These are phyloP conservation scores for Marmota flaviventris DNA, from an alignment of 2,113 vertebrate genomes.

Conservation along the genomic window DNA sequence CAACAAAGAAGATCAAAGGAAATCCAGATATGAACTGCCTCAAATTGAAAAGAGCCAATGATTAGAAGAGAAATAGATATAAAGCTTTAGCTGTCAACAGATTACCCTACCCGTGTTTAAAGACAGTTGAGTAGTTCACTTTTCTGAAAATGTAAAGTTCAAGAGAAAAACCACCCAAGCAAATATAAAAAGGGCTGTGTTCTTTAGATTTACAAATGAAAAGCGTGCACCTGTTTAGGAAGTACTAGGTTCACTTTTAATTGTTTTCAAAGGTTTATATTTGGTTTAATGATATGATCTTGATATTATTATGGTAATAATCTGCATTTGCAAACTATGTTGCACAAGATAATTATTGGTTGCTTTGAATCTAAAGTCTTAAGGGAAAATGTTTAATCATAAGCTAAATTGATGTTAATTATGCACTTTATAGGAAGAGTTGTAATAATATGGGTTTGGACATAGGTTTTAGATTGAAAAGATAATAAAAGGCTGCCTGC, in stretches of 20 bases:
- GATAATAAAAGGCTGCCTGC: background rate
- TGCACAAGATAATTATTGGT: conserved; percentile 69
- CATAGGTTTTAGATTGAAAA: background rate
- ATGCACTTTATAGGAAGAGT: conserved; percentile 26
- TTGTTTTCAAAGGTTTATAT: conserved; percentile 59
- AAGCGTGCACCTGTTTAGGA: background rate
- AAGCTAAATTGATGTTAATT: conserved; percentile 71
- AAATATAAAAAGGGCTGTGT: background rate
- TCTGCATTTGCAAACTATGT: conserved; percentile 59
- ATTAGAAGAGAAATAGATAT: conserved; percentile 15
- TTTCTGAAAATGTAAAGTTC: conserved; percentile 38
- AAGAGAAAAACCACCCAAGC: background rate
- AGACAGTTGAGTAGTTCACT: background rate
- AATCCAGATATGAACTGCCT: background rate
- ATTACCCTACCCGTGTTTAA: background rate
- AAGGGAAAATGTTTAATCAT: conserved; percentile 69
- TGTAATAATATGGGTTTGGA: conserved; percentile 41
- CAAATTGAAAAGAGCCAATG: background rate
- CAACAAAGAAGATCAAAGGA: conserved; percentile 48
- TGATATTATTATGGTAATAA: conserved; percentile 65
- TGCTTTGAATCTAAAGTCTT: conserved; percentile 63
- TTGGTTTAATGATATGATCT: conserved; percentile 66
- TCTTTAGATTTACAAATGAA: conserved; percentile 1
- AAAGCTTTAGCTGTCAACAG: background rate
- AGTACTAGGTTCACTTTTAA: conserved; percentile 28